Evolutionary conservation across 1,140 invertebrate species (phyloP).

Genomic region (Ips nitidus): DNA sequence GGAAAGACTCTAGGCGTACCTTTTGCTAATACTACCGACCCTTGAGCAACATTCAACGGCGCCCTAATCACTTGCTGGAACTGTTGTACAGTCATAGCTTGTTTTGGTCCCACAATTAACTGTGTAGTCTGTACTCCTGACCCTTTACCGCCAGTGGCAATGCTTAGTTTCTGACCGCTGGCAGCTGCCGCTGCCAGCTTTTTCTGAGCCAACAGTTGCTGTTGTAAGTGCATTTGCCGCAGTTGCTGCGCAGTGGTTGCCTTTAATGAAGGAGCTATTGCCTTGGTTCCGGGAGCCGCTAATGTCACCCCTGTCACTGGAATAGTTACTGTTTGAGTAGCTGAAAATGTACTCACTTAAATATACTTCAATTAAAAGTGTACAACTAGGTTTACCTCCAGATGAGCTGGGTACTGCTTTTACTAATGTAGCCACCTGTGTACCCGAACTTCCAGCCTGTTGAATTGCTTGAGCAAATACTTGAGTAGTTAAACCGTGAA

Average conservation of each 20-base stretch:
- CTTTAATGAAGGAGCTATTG: conserved; percentile 55
- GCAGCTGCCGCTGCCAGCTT: conserved; percentile 49
- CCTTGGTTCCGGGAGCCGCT: conserved; percentile 52
- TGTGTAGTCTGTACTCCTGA: conserved; percentile 61
- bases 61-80: conserved; percentile 76
- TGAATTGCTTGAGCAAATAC: conserved; percentile 60
- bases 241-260: conserved; percentile 65
- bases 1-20: conserved; percentile 48
- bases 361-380: background rate
- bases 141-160: conserved; percentile 52
- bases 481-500: conserved; percentile 56
- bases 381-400: conserved; percentile 17
- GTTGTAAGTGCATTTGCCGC: conserved; percentile 67
- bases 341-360: conserved; percentile 19
- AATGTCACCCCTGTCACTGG: conserved; percentile 53
- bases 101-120: conserved; percentile 65
- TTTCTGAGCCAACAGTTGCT: conserved; percentile 64
- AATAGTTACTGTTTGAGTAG: conserved; percentile 55
- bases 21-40: conserved; percentile 49
- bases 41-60: conserved; percentile 53
- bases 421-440: conserved; percentile 60
- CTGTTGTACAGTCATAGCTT: conserved; percentile 73
- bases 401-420: conserved; percentile 58
- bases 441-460: conserved; percentile 54
- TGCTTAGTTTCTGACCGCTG: conserved; percentile 46